Evolutionary conservation across 2,888 invertebrate species (phyloP).

Genomic region (Diachrysia chrysitis): DNA sequence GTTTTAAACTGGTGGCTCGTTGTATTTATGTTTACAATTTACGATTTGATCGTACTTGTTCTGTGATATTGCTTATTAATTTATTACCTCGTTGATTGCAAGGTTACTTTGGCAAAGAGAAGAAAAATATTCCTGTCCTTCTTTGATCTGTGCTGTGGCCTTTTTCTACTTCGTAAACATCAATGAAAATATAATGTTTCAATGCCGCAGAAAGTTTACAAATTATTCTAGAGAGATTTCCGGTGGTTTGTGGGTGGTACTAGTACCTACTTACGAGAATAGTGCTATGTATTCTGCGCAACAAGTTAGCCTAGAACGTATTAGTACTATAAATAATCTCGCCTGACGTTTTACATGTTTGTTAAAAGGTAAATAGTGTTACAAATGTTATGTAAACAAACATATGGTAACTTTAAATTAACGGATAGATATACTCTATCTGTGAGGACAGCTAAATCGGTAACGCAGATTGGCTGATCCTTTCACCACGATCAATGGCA

Average conservation of each 20-base stretch:
- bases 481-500: too few relatives aligned
- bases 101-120: neutral
- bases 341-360: conserved; percentile 9
- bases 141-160: neutral
- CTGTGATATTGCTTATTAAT: neutral
- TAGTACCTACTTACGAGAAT: too few relatives aligned
- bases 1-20: neutral
- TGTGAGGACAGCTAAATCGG: too few relatives aligned
- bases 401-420: conserved; percentile 25
- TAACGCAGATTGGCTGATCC: too few relatives aligned
- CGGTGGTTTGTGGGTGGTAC: too few relatives aligned
- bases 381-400: conserved; percentile 29
- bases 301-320: neutral
- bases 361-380: conserved; percentile 31
- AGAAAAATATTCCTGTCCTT: neutral
- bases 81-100: neutral
- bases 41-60: neutral
- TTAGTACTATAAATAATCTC: conserved; percentile 18
- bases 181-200: too few relatives aligned
- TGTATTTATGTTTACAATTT: neutral
- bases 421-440: too few relatives aligned
- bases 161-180: neutral
- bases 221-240: too few relatives aligned
- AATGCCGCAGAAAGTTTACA: too few relatives aligned
- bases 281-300: too few relatives aligned